Conservation (phyloP, 2,113 vertebrate species). For the Bos taurus region ARS-UCD2.0 NC_037338.1:62796501-62797000, state of each 20-base stretch:
- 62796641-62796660: not conserved
- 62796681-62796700: not conserved
- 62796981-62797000: not conserved
- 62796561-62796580: not conserved
- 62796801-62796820: constrained; percentile 72
- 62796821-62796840: constrained; percentile 67
- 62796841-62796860: constrained; percentile 72
- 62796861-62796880: constrained; percentile 67
- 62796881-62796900: constrained; percentile 36
- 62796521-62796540: not conserved
- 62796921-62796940: constrained; percentile 28
- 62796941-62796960: not conserved
- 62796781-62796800: constrained; percentile 76
- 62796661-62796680: not conserved
- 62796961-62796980: not conserved
- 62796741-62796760: constrained; percentile 62
- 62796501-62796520: not conserved
- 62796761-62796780: constrained; percentile 70
- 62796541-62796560: not conserved
- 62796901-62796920: constrained; percentile 57
- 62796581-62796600: not conserved
- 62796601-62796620: not conserved
- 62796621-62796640: not conserved
- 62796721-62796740: constrained; percentile 64
- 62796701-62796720: not conserved